Evolutionary conservation across 1,140 invertebrate genomes (phyloP).

Genomic region (Drosophila sechellia): DNA sequence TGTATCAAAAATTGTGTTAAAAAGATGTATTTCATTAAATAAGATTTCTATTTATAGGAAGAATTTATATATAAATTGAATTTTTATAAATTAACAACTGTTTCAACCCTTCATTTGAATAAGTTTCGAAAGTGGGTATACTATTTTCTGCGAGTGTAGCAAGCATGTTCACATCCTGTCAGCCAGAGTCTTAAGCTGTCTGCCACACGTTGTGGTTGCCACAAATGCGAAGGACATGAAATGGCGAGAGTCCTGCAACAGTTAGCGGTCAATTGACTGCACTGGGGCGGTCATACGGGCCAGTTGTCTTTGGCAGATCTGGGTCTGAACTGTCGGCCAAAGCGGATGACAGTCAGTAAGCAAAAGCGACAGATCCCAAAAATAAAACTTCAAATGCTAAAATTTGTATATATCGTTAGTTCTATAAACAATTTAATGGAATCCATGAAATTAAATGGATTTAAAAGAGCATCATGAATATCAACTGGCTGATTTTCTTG

Average conservation of each 20-base stretch:
- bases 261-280: conserved; percentile 59
- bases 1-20: no score
- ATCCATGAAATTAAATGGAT: no score
- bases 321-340: conserved; percentile 20
- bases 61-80: no score
- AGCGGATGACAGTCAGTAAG: conserved; percentile 9
- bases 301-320: conserved; percentile 47
- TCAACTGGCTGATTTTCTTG: conserved; percentile 3
- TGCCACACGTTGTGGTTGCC: conserved; percentile 43
- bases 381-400: not conserved
- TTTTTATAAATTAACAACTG: no score
- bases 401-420: no score
- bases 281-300: conserved; percentile 22
- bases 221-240: conserved; percentile 21
- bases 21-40: no score
- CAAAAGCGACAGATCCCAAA: not conserved
- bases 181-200: conserved; percentile 47
- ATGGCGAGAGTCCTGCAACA: conserved; percentile 34
- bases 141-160: conserved; percentile 2
- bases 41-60: no score
- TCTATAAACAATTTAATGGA: no score
- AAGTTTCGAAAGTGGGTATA: no score
- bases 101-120: no score
- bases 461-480: no score
- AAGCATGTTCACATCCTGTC: conserved; percentile 17